These are phyloP conservation scores for Tanytarsus gracilentus DNA, from an alignment of 2,888 invertebrate genomes.

Conservation along the genomic window DNA sequence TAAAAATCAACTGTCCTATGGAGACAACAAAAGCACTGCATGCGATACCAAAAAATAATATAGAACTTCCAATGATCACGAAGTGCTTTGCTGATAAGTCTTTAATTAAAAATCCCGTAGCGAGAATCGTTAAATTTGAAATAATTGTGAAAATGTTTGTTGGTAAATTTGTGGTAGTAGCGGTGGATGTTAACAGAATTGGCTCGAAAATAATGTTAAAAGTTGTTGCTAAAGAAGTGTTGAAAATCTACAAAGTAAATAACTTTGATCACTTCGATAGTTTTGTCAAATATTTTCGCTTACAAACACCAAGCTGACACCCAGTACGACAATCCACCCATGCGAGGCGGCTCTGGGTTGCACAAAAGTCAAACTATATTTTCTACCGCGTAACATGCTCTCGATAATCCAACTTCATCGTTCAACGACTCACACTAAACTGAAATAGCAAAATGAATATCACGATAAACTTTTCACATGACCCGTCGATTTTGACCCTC, in stretches of 20 bases:
- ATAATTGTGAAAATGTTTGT: background rate
- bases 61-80: slow-evolving; percentile 5
- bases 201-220: slow-evolving; percentile 8
- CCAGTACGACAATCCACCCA: slow-evolving; percentile 4
- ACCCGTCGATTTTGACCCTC: no score
- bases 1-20: background rate
- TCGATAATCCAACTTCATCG: background rate
- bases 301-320: slow-evolving; percentile 18
- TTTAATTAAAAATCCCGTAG: slow-evolving; percentile 14
- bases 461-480: background rate
- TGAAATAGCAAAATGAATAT: background rate
- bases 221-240: background rate
- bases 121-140: slow-evolving; percentile 5
- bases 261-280: background rate
- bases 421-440: background rate
- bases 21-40: background rate
- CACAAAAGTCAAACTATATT: background rate
- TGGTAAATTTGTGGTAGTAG: background rate
- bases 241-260: slow-evolving; percentile 14
- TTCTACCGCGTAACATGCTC: background rate
- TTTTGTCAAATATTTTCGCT: background rate
- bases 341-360: background rate
- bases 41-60: background rate
- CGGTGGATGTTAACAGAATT: background rate
- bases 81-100: slow-evolving; percentile 18